Evolutionary conservation across 2,113 vertebrate species (phyloP).

Genomic region (Pandion haliaetus): DNA sequence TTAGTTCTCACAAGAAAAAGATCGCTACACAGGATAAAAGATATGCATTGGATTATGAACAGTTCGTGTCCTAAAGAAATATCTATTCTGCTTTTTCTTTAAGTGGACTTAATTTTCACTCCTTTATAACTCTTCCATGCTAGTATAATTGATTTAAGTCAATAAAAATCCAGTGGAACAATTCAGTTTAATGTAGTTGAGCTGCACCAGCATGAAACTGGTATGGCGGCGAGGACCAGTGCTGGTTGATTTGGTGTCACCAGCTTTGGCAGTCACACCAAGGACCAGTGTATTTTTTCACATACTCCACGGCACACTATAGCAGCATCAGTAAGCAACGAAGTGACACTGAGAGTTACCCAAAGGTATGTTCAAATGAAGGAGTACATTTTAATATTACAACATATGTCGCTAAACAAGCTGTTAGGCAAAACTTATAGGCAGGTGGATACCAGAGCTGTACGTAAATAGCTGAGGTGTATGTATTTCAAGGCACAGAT

Average conservation of each 20-base stretch:
- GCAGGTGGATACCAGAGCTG: neutral
- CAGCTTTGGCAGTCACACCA: neutral
- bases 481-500: neutral
- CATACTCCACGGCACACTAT: neutral
- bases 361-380: neutral
- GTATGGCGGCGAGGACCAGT: neutral
- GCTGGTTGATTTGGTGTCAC: fast-evolving
- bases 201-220: neutral
- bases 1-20: neutral
- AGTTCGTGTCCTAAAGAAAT: neutral
- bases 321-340: neutral
- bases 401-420: neutral
- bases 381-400: neutral
- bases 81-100: neutral
- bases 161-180: neutral
- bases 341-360: neutral
- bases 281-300: neutral
- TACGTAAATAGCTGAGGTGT: neutral
- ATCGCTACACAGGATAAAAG: conserved; percentile 21
- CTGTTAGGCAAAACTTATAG: neutral
- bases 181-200: neutral
- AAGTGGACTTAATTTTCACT: neutral
- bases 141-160: neutral
- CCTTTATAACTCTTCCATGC: neutral
- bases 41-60: neutral